These are phyloP conservation scores for Eremophila alpestris DNA, from an alignment of 2,797 vertebrate genomes.

Conservation along the genomic window DNA sequence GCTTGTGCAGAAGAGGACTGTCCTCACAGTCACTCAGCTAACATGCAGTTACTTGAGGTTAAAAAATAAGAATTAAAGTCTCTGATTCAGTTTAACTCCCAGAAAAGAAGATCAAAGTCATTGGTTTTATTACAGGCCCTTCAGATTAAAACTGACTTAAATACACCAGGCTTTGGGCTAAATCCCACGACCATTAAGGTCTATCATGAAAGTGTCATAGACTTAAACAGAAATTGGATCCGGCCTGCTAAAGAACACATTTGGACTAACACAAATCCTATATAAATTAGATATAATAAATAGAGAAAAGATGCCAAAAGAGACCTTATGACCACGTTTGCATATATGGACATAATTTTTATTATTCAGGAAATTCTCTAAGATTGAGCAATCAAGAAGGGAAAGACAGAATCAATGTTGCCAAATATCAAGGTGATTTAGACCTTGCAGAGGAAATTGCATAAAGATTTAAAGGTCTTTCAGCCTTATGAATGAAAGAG, in stretches of 20 bases:
- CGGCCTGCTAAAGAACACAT: neutral
- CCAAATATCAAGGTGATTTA: constrained; percentile 59
- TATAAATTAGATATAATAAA: constrained; percentile 44
- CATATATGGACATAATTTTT: constrained; percentile 27
- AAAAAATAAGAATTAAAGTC: constrained; percentile 5
- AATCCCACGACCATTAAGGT: constrained; percentile 10
- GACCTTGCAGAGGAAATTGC: constrained; percentile 43
- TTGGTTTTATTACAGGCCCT: constrained; percentile 21
- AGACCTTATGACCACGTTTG: neutral
- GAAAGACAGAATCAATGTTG: constrained; percentile 37
- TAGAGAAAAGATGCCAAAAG: neutral
- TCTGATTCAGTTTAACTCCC: neutral
- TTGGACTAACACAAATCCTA: constrained; percentile 27
- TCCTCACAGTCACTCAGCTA: neutral
- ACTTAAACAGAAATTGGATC: constrained; percentile 13
- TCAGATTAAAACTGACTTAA: constrained; percentile 39
- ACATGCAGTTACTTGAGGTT: neutral
- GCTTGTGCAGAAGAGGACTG: neutral
- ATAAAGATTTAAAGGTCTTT: constrained; percentile 52
- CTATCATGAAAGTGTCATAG: neutral
- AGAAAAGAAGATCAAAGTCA: constrained; percentile 28
- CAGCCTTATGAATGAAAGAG: constrained; percentile 43
- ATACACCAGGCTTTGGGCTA: constrained; percentile 19
- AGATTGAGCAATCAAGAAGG: constrained; percentile 20
- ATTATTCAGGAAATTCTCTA: constrained; percentile 51